Base-by-base conservation (phyloP, 2,888 invertebrate genomes). In the Cantharis rufa region DNA sequence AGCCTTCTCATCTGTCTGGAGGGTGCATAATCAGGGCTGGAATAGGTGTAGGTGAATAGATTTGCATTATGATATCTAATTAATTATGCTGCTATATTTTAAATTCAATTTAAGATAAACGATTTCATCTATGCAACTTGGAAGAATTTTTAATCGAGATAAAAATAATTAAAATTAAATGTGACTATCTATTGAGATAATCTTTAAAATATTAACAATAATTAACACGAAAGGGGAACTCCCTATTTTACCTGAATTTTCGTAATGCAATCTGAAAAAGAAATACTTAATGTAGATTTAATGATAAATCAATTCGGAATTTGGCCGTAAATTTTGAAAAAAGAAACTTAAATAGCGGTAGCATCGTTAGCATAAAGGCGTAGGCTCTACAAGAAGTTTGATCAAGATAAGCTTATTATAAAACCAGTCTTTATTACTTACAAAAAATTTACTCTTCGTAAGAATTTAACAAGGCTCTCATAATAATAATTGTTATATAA, bases 371-470 rank as follows among this genome's bases (percentile, higher is more conserved):
- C 64, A 64, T 64, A 64, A 64, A 64, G 64, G 64, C 64, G 64
- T 64, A 64, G 64, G 64, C 21, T 64, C 21, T 64, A 64, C 64
- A 64, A 64, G 64, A 64, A 21, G 64, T 64, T 18, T 18, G 21
- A 48, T 48, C 32, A 48, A 48, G 32, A 48, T 48, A 21, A 21
- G 64, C 64, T 64, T 64, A 64, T 64, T 64, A 64, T 64, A 64
- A 64, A 64, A 64, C 64, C 64, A 64, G 64, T 64, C 64, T 64
- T 48, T 64, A 64, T 64, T 64, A 64, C 64, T 64, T 64, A 64
- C 18, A 21, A 64, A 18, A 64, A 64, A 21, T 21, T 21, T 64
- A 64, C 16, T 64, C 64, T 64, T 64, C 1, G 64, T 64, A 64
- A 64, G 64, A 21, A 21, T 48, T 48, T 48, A 48, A 48, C 32